Evolutionary conservation across 2,113 vertebrate species (phyloP), one percentile per base, ranked within the genome.

Genomic region (Potamarius usumacintae): DNA sequence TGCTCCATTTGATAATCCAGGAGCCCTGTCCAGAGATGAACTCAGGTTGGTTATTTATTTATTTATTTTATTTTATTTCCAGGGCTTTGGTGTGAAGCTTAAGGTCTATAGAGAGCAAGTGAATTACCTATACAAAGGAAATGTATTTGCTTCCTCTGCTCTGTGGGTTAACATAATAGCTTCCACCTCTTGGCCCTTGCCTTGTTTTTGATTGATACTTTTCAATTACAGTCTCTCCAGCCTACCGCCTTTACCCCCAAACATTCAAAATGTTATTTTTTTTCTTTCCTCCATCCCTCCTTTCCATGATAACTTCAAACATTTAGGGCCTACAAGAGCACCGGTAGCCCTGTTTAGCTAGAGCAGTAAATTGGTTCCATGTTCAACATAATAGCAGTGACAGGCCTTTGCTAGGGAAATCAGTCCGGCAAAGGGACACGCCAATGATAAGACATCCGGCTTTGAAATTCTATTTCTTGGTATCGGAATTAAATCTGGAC

Each of bases 401-500:
- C 98, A 98, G 98, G 96, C 96, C 98, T 98, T 98, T 99, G 97
- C 97, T 99, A 99, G 97, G 98, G 97, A 99, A 99, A 99, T 99
- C 97, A 98, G 97, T 97, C 96, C 97, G 95, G 97, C 96, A 96
- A 96, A 97, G 96, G 97, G 97, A 97, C 98, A 97, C 94, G 96
- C 96, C 95, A 94, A 96, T 94, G 98, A 99, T 99, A 99, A 99
- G 98, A 96, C 96, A 95, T 97, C 97, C 96, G 93, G 97, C 97
- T 98, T 97, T 97, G 97, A 98, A 99, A 99, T 99, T 98, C 97
- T 98, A 99, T 99, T 99, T 99, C 98, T 97, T 96, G 95, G 94
- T 99, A 99, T 99, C 98, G 94, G 98, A 99, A 99, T 99, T 99
- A 98, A 99, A 99, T 99, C 98, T 99, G 97, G 96, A 97, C 97